Conservation (phyloP, 2,797 vertebrate genomes). For the Clamator glandarius region DNA sequence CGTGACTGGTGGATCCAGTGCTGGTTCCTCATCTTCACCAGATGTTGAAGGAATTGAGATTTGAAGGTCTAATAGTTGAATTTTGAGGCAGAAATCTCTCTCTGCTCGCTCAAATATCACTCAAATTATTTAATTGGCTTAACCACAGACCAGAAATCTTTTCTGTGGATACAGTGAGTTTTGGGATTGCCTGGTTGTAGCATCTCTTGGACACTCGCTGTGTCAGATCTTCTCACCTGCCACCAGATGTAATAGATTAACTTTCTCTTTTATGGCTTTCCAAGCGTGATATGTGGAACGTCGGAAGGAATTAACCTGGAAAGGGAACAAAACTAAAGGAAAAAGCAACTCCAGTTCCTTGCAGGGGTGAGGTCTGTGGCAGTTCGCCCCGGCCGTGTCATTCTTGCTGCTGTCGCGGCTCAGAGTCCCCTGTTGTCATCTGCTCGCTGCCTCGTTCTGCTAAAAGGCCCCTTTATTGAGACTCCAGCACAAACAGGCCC, state of each 20-base stretch:
- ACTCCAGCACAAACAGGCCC: background rate
- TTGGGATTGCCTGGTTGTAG: background rate
- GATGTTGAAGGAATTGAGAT: background rate
- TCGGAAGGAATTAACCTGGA: background rate
- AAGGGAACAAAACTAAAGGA: background rate
- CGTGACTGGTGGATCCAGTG: accelerated
- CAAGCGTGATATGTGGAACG: background rate
- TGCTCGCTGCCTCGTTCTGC: background rate
- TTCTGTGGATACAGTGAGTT: accelerated
- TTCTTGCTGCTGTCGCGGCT: background rate
- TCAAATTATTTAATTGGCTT: accelerated
- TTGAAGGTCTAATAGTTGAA: accelerated
- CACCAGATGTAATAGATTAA: background rate
- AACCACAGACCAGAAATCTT: background rate
- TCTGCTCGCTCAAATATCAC: accelerated
- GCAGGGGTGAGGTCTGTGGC: background rate
- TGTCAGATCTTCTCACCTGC: background rate
- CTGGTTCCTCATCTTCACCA: accelerated
- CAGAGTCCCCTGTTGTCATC: background rate
- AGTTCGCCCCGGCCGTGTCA: accelerated
- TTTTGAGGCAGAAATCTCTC: background rate
- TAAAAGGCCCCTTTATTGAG: background rate
- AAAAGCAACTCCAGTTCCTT: background rate
- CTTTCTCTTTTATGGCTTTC: background rate
- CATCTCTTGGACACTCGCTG: background rate